Percentiles rank a stretch among this genome's conserved stretches.
phyloP scores from a whole-genome alignment of 2,113 vertebrate species.

The Microcebus murinus region DNA sequence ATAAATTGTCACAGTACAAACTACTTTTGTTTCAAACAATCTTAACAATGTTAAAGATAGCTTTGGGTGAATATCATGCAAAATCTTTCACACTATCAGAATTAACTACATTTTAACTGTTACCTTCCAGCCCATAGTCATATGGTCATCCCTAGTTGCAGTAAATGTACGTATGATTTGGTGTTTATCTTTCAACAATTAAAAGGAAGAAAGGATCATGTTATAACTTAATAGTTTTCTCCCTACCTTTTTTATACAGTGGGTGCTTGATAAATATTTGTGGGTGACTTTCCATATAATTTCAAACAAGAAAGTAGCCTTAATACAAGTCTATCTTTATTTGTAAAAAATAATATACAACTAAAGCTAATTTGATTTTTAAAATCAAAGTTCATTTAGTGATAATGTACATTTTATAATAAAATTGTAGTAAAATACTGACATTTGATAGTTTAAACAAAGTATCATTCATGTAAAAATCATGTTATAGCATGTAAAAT shows the following conservation, averaged over 20 bases:
- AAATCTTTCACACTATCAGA: background rate
- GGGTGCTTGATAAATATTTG: background rate
- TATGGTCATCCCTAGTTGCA: rapidly evolving
- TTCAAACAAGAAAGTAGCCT: constrained; percentile 58
- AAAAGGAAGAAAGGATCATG: background rate
- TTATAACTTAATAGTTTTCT: background rate
- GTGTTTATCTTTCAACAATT: background rate
- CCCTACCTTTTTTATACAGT: background rate
- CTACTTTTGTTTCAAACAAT: background rate
- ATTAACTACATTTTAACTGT: background rate
- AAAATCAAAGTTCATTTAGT: constrained; percentile 89
- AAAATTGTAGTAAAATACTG: constrained; percentile 92
- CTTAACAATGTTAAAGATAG: background rate
- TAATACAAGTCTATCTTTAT: constrained; percentile 87
- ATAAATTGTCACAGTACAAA: background rate
- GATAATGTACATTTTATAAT: constrained; percentile 90
- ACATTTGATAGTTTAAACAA: constrained; percentile 90
- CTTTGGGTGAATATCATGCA: background rate
- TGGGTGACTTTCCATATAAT: constrained; percentile 4
- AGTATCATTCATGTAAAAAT: constrained; percentile 90
- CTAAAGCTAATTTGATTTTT: constrained; percentile 88
- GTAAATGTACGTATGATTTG: background rate
- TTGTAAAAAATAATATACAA: constrained; percentile 90
- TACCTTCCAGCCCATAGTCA: background rate
- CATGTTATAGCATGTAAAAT: constrained; percentile 87